Evolutionary conservation across 1,140 invertebrate genomes (phyloP), one percentile per base, ranked within the genome.

Genomic region (Hylaeus anthracinus): DNA sequence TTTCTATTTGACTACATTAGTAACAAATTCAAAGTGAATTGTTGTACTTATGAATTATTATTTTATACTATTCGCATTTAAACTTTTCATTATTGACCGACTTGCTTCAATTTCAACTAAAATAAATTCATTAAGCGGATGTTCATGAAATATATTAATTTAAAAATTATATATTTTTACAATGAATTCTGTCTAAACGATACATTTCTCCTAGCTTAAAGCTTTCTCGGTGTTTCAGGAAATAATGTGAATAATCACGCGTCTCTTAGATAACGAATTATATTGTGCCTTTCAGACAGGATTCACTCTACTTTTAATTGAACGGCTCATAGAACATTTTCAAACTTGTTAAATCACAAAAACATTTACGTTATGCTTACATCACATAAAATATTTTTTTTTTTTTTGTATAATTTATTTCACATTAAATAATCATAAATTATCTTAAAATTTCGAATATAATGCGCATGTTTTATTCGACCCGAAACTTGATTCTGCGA

Each of bases 1-100:
- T 77, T 8, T 60, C n/a, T 61, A 64, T 60, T 10, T 65, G 60
- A 65, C 58, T 84, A 5, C 61, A 84, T 84, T 84, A 65, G 70
- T 48, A 84, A 56, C 58, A 72, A 76, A 81, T 41, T 26, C 48
- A 72, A 70, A n/a, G 41, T 5, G 6, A 53, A 67, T 51, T 39
- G n/a, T 66, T 48, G n/a, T 26, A 66, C 51, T 26, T 48, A 48
- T 51, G 4, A 45, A 51, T 51, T 51, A 48, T 66, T 48, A 51
- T 37, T 51, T 66, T 66, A 51, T 15, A 48, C 5, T 37, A 5
- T 14, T 8, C 37, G 45, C 5, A 48, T 26, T 66, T 66, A 66
- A 45, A 48, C 15, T 65, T 43, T 51, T 51, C n/a, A 26, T 39
- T 41, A 63, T 12, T 63, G 8, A 14, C 9, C 26, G 3, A 12